These are phyloP conservation scores for Odontamblyopus rebecca DNA, from an alignment of 2,797 vertebrate species.

Conservation along the genomic window DNA sequence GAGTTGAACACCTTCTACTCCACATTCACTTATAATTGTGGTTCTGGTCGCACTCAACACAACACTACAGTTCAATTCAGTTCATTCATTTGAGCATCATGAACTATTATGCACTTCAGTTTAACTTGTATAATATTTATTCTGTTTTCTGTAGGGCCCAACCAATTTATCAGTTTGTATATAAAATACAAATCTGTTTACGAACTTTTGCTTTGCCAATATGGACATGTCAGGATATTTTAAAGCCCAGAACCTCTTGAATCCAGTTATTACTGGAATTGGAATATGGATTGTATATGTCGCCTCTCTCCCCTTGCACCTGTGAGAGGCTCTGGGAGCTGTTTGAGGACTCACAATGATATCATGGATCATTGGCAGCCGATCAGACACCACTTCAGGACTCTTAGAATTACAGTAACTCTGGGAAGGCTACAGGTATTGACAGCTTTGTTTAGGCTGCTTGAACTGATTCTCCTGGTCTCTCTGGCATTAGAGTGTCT, in stretches of 20 bases:
- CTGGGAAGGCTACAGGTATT: conserved; percentile 30
- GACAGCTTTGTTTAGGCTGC: conserved; percentile 33
- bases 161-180: neutral
- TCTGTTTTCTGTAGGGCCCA: neutral
- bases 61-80: neutral
- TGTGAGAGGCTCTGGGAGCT: conserved; percentile 36
- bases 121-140: neutral
- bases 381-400: conserved; percentile 52
- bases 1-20: neutral
- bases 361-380: conserved; percentile 48
- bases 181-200: too few relatives aligned
- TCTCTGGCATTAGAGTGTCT: conserved; percentile 21
- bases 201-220: too few relatives aligned
- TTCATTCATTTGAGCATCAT: too few relatives aligned
- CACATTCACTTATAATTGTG: neutral
- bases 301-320: conserved; percentile 38
- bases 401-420: conserved; percentile 27
- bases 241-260: too few relatives aligned
- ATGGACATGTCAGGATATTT: too few relatives aligned
- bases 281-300: conserved; percentile 6
- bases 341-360: conserved; percentile 51
- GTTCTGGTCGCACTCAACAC: neutral
- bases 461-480: conserved; percentile 30
- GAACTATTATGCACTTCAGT: neutral
- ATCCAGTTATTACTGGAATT: neutral